These are phyloP conservation scores for Poeciliopsis occidentalis DNA, from an alignment of 2,113 vertebrate species.

Conservation along the genomic window DNA sequence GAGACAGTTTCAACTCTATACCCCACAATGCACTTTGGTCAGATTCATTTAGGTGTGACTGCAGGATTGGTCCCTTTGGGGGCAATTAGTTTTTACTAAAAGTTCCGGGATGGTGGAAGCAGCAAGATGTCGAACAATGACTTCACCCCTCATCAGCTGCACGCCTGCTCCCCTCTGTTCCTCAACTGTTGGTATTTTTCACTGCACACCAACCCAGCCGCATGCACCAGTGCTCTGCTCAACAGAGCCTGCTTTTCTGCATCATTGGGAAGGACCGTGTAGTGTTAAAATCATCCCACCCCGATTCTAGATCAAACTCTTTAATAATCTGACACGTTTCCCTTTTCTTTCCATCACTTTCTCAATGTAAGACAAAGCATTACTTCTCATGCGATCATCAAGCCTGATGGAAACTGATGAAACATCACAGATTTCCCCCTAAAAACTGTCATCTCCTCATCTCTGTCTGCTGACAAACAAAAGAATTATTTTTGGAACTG, in stretches of 20 bases:
- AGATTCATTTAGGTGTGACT: slow-evolving; percentile 79
- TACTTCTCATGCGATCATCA: slow-evolving; percentile 16
- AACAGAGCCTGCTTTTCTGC: slow-evolving; percentile 15
- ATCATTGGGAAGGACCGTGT: slow-evolving; percentile 8
- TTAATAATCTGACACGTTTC: not conserved
- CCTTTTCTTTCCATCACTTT: slow-evolving; percentile 19
- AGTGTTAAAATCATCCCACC: slow-evolving; percentile 2
- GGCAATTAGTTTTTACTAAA: slow-evolving; percentile 88
- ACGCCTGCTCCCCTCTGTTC: slow-evolving; percentile 62
- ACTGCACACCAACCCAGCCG: slow-evolving; percentile 30
- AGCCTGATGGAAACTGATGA: slow-evolving; percentile 46
- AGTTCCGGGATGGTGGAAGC: slow-evolving; percentile 76
- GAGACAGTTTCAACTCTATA: slow-evolving; percentile 66
- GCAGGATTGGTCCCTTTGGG: slow-evolving; percentile 87
- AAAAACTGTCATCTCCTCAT: slow-evolving; percentile 49
- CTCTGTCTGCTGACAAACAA: slow-evolving; percentile 34
- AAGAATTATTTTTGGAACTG: slow-evolving; percentile 26
- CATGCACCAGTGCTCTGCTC: slow-evolving; percentile 18
- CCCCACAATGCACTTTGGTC: slow-evolving; percentile 76
- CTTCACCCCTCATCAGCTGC: slow-evolving; percentile 81
- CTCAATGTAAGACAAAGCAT: not conserved
- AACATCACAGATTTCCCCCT: slow-evolving; percentile 33
- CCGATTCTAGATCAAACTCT: slow-evolving; percentile 29
- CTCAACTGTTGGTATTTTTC: slow-evolving; percentile 36
- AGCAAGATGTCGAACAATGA: slow-evolving; percentile 82